Evolutionary conservation across 2,888 invertebrate species (phyloP), one percentile per base, ranked within the genome.

Genomic region (Rhabditophanes sp.): DNA sequence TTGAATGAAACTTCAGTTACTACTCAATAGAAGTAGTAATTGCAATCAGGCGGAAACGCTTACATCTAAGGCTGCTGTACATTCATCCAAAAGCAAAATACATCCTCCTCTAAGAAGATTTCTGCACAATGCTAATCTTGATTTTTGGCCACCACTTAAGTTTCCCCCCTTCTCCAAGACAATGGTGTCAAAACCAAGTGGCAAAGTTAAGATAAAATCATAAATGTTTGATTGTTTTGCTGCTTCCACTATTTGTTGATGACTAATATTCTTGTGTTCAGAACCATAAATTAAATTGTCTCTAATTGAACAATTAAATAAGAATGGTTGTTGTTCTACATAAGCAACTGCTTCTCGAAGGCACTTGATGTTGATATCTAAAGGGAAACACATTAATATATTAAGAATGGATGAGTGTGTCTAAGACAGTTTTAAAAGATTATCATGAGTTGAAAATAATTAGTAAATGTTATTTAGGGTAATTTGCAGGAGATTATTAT

Each of bases 251-350:
- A 70, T 58, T 25, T 67, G 62, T 3, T 65, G 59, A 16, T 61
- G 46, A 3, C 61, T 56, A 21, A 56, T 25, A 16, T 28, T 23
- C 15, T 22, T 24, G 11, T 32, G 18, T 17, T 55, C 48, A 28
- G 69, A 65, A 40, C 88, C 88, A 61, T 88, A 88, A 0, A 80
- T 79, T 47, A 90, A 87, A 66, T 90, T 90, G 48, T 87, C 81
- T 1, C 73, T 46, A 28, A 61, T 58, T 7, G 53, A 47, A 30
- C 49, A 48, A 36, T 54, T 51, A 35, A 54, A 56, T 8, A 53
- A 45, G 3, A 46, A 51, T 19, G 51, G 51, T 14, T 19, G 15
- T n/a, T 44, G 42, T 17, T 44, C 45, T 7, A 48, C 48, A 18
- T 48, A 48, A 24, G 46, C 43, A 8, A 53, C 72, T 3, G 80